Conservation (phyloP, 1,140 invertebrate genomes). For the Chironomus tepperi region DNA sequence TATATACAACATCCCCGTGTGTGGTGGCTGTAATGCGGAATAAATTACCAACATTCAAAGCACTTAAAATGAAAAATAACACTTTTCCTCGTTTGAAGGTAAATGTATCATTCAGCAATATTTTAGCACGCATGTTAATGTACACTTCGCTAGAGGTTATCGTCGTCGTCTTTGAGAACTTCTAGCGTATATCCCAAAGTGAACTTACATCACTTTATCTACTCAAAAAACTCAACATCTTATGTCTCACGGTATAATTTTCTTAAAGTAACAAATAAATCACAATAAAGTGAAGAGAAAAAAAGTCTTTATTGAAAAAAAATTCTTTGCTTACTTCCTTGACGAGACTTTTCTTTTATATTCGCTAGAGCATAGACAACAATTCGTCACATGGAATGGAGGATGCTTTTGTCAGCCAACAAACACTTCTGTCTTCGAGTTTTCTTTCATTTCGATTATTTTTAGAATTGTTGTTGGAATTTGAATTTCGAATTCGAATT, state of each 20-base stretch:
- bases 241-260: too few species aligned
- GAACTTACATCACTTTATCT: background rate
- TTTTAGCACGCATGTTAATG: constrained; percentile 5
- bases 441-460: too few species aligned
- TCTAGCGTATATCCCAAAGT: constrained; percentile 1
- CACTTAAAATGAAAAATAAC: constrained; percentile 23
- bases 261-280: too few species aligned
- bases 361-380: background rate
- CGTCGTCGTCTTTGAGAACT: background rate
- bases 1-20: background rate
- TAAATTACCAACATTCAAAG: constrained; percentile 19
- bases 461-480: too few species aligned
- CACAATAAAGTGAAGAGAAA: too few species aligned
- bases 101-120: constrained; percentile 20
- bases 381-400: background rate
- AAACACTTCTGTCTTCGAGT: too few species aligned
- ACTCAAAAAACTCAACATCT: background rate
- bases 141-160: background rate
- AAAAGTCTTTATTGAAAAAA: background rate
- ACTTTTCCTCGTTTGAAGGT: constrained; percentile 17
- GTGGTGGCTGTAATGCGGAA: constrained; percentile 10
- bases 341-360: background rate
- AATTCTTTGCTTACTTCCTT: background rate
- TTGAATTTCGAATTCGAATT: too few species aligned
- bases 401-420: background rate